A percentile compares a stretch with the other conserved stretches of the same genome.
Evolutionary conservation across 2,113 vertebrate species (phyloP).

Genomic region (Triplophysa siluroides): DNA sequence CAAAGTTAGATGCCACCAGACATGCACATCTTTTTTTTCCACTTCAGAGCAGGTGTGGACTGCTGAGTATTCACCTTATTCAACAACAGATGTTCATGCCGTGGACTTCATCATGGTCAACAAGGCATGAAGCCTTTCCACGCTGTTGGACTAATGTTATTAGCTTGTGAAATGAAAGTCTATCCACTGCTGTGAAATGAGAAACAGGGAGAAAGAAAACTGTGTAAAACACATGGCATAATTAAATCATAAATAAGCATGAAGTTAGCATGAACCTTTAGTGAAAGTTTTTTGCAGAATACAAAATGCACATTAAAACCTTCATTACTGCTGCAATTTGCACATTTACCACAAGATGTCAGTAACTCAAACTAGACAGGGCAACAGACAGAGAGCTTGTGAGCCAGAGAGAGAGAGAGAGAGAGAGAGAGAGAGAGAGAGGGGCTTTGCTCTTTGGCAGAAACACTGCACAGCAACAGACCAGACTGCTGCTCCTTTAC

Average conservation of each 20-base stretch:
- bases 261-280: too few relatives aligned
- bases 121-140: slow-evolving; percentile 40
- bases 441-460: slow-evolving; percentile 42
- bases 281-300: background rate
- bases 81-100: slow-evolving; percentile 39
- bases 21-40: background rate
- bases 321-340: slow-evolving; percentile 33
- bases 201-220: background rate
- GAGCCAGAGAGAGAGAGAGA: slow-evolving; percentile 14
- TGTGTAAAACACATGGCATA: background rate
- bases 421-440: background rate
- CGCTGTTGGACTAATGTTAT: slow-evolving; percentile 31
- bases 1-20: background rate
- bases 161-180: slow-evolving; percentile 27
- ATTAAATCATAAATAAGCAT: too few relatives aligned
- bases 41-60: slow-evolving; percentile 6
- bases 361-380: slow-evolving; percentile 47
- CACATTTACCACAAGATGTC: slow-evolving; percentile 55
- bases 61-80: slow-evolving; percentile 15
- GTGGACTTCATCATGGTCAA: slow-evolving; percentile 46
- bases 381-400: background rate
- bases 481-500: slow-evolving; percentile 18
- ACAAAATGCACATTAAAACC: background rate
- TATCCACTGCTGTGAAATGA: slow-evolving; percentile 10
- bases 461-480: slow-evolving; percentile 54